Evolutionary conservation across 2,113 vertebrate genomes (phyloP), one percentile per base, ranked within the genome.

Genomic region (Monopterus albus): DNA sequence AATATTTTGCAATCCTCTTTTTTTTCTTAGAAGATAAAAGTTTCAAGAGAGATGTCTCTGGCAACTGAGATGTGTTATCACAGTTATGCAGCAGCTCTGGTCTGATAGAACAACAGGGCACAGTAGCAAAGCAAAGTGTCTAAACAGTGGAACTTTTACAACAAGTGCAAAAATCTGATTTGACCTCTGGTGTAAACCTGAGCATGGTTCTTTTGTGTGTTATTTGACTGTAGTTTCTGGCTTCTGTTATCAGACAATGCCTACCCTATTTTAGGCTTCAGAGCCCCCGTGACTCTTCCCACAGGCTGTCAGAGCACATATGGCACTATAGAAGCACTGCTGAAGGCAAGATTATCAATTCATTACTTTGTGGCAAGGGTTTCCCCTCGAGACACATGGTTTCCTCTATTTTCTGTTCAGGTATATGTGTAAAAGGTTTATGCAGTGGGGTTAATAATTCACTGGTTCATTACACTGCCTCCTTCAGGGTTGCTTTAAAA

Each of bases 191-290:
- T 70, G n/a, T 65, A 66, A 79, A 74, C 26, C 39, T 46, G 26
- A 72, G 64, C 43, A 33, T 1, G 28, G 21, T 35, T 55, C 20
- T 29, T 79, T 55, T 72, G 76, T 63, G 18, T 65, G 56, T 63
- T 67, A 72, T 79, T 59, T 20, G n/a, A 77, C 53, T 79, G 23
- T 40, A 50, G 75, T 60, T 49, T 55, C 36, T 59, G 63, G 33
- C 43, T 83, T 62, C 17, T 65, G 46, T 73, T 81, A 74, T 89
- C 77, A 79, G 74, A 79, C 0, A 2, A 62, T 72, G n/a, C 57
- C 35, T 53, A 82, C 56, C 63, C 83, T 90, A 88, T 86, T 90
- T 87, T 81, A 72, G 62, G 74, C 77, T 84, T 75, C 79, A 85
- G 79, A 86, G 73, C 74, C 55, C 83, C 62, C 56, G 10, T 78